A percentile compares a stretch with the other conserved stretches of the same genome.
phyloP scores from a whole-genome alignment of 2,888 invertebrate genomes.

The Polydesmus complanatus region DNA sequence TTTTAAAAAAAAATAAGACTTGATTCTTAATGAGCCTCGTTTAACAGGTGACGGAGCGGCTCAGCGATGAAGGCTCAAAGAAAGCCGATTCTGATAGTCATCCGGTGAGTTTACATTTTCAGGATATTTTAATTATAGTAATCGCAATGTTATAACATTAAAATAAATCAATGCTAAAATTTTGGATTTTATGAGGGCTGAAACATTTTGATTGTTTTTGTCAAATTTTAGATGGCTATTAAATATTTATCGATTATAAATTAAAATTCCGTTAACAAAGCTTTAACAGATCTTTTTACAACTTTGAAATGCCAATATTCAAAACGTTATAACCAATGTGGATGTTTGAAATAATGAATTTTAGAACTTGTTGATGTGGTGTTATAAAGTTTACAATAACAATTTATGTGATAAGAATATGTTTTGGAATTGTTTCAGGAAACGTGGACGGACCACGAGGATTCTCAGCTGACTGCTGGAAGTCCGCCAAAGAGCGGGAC shows the following conservation, averaged over 20 bases:
- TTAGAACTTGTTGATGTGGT: background rate
- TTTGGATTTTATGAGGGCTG: no score
- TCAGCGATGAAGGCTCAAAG: constrained; percentile 43
- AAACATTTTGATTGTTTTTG: no score
- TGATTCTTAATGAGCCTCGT: background rate
- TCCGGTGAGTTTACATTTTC: constrained; percentile 24
- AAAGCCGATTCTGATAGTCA: constrained; percentile 43
- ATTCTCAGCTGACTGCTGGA: constrained; percentile 38
- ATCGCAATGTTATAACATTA: background rate
- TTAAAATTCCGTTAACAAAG: no score
- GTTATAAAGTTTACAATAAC: background rate
- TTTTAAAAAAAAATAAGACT: background rate
- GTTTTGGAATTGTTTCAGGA: constrained; percentile 24
- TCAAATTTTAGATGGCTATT: no score
- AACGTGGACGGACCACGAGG: constrained; percentile 50
- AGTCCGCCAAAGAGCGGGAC: constrained; percentile 22
- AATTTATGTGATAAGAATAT: background rate
- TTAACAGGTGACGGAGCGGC: constrained; percentile 31
- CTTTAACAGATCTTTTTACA: no score
- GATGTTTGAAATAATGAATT: background rate
- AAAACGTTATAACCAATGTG: no score
- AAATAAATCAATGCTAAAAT: background rate
- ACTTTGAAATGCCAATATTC: no score
- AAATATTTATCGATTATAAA: no score
- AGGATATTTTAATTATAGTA: background rate